Conservation (phyloP, 2,113 vertebrate genomes). For the Panthera uncia region DNA sequence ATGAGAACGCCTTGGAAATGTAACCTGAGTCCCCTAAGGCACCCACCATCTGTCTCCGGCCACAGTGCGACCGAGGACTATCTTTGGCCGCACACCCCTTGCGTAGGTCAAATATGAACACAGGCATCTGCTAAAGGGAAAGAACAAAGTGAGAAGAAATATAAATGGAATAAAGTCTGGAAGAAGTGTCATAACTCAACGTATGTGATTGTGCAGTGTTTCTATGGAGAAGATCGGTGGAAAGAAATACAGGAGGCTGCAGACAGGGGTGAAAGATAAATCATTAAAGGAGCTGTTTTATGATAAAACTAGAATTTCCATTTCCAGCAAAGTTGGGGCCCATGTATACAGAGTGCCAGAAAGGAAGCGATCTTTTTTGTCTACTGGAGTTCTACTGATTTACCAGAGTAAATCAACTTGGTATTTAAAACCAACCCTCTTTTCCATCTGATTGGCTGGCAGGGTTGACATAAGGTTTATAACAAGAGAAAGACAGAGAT, state of each 20-base stretch:
- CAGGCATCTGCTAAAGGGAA: not conserved
- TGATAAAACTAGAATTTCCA: not conserved
- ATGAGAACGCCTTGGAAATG: slow-evolving; percentile 48
- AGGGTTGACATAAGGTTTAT: not conserved
- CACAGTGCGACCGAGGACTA: not conserved
- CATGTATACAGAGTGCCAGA: not conserved
- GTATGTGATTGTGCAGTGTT: not conserved
- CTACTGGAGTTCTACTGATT: not conserved
- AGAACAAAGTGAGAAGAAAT: slow-evolving; percentile 45
- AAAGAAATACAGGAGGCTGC: not conserved
- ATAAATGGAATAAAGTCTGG: slow-evolving; percentile 15
- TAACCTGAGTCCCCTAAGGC: slow-evolving; percentile 25
- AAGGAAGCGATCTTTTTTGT: not conserved
- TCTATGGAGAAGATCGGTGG: not conserved
- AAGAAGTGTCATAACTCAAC: not conserved
- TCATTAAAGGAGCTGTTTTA: not conserved
- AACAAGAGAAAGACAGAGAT: not conserved
- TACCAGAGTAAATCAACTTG: not conserved
- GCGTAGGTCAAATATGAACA: slow-evolving; percentile 1
- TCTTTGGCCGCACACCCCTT: not conserved
- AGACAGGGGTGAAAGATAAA: not conserved
- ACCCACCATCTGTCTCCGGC: slow-evolving; percentile 54
- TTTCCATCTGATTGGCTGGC: not conserved
- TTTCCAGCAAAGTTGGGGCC: slow-evolving; percentile 2
- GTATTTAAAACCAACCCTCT: not conserved